These are phyloP conservation scores for Lathronympha strigana DNA, from an alignment of 2,888 invertebrate genomes.

Conservation along the genomic window DNA sequence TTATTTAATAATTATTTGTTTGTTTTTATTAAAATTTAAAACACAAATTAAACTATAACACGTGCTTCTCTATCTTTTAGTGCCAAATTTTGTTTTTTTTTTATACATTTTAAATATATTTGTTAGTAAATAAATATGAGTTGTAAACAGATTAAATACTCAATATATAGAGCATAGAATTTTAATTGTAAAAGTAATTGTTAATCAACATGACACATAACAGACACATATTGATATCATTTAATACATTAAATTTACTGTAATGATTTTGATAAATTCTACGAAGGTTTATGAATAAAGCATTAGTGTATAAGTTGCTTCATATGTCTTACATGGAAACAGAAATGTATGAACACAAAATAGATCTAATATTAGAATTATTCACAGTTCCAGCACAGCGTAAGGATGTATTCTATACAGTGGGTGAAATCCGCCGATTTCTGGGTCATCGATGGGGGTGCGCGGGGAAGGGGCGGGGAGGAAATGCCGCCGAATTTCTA, in stretches of 20 bases:
- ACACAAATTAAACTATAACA: not conserved
- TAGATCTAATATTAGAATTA: not conserved
- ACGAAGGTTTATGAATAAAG: not conserved
- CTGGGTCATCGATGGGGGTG: too few species aligned
- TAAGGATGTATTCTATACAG: too few species aligned
- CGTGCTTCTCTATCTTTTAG: constrained; percentile 34
- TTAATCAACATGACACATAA: constrained; percentile 4
- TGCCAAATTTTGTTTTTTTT: constrained; percentile 38
- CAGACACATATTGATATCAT: constrained; percentile 3
- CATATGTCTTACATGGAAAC: not conserved
- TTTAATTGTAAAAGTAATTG: constrained; percentile 11
- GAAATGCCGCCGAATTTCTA: too few species aligned
- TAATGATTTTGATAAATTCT: not conserved
- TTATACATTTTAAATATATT: constrained; percentile 15
- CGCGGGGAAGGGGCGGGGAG: too few species aligned
- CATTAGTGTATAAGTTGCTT: constrained; percentile 5
- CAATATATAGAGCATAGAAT: constrained; percentile 9
- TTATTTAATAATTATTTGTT: not conserved
- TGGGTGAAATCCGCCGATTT: too few species aligned
- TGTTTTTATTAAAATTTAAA: not conserved
- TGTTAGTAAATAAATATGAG: constrained; percentile 25
- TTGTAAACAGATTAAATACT: constrained; percentile 31
- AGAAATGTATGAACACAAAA: constrained; percentile 10
- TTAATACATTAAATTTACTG: constrained; percentile 7
- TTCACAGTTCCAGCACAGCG: too few species aligned